Evolutionary conservation across 2,113 vertebrate species (phyloP).

Genomic region (Onychostruthus taczanowskii): DNA sequence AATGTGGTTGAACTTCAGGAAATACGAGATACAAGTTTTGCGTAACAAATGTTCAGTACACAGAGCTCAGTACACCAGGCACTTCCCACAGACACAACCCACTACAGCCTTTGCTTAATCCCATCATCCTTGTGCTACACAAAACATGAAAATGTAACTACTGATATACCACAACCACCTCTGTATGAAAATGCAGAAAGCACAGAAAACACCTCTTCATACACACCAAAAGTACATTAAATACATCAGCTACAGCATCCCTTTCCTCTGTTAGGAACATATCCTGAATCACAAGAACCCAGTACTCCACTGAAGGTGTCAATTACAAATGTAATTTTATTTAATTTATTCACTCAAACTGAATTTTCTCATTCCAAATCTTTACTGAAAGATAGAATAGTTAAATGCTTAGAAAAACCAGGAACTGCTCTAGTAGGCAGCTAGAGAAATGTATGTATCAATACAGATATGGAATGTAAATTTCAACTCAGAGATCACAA

Average conservation of each 20-base stretch:
- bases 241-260: no score
- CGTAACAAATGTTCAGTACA: not conserved
- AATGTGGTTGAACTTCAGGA: not conserved
- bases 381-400: constrained; percentile 67
- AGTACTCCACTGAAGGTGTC: constrained; percentile 11
- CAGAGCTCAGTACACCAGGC: not conserved
- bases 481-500: constrained; percentile 70
- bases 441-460: constrained; percentile 34
- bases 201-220: not conserved
- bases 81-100: not conserved
- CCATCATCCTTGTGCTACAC: not conserved
- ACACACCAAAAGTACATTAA: not conserved
- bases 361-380: constrained; percentile 77
- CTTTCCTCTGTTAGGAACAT: not conserved
- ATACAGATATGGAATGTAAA: constrained; percentile 60
- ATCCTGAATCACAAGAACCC: not conserved
- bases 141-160: not conserved
- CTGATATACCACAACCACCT: not conserved
- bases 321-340: constrained; percentile 87
- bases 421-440: constrained; percentile 26
- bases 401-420: constrained; percentile 46
- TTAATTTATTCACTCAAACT: constrained; percentile 76
- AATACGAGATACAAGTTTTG: not conserved
- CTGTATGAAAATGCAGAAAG: not conserved
- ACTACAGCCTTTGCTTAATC: not conserved